Evolutionary conservation across 2,797 vertebrate genomes (phyloP).

Genomic region (Hyperoplus lanceolatus): DNA sequence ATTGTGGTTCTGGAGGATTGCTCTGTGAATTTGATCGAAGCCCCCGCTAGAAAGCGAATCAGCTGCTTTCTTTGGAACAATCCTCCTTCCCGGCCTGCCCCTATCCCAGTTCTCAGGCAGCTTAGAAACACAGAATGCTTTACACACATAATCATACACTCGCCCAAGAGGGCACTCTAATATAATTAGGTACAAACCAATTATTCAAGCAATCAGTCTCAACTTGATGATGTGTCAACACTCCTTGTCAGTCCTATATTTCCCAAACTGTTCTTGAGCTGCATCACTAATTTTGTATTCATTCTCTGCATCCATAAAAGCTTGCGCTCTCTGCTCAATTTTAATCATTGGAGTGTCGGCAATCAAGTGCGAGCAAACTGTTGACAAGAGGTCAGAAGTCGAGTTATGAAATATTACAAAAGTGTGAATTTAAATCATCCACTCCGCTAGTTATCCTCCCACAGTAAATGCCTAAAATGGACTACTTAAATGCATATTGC

Average conservation of each 20-base stretch:
- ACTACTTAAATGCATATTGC: slow-evolving; percentile 57
- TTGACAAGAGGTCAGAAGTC: slow-evolving; percentile 74
- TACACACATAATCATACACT: slow-evolving; percentile 67
- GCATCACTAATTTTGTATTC: slow-evolving; percentile 74
- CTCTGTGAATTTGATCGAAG: slow-evolving; percentile 76
- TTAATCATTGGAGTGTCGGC: slow-evolving; percentile 61
- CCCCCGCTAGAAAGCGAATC: slow-evolving; percentile 65
- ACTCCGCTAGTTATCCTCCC: slow-evolving; percentile 64
- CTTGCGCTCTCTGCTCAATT: slow-evolving; percentile 62
- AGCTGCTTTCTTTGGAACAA: slow-evolving; percentile 54
- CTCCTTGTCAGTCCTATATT: slow-evolving; percentile 78
- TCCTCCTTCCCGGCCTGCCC: slow-evolving; percentile 26
- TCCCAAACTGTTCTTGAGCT: slow-evolving; percentile 78
- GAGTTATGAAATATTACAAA: slow-evolving; percentile 70
- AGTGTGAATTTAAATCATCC: slow-evolving; percentile 68
- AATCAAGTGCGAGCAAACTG: slow-evolving; percentile 61
- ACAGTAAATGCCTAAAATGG: slow-evolving; percentile 61
- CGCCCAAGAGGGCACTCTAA: slow-evolving; percentile 78
- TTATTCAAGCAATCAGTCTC: slow-evolving; percentile 84
- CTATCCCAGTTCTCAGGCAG: slow-evolving; percentile 36
- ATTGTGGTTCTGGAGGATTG: slow-evolving; percentile 76
- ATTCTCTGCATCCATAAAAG: slow-evolving; percentile 65
- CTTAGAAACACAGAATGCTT: slow-evolving; percentile 45
- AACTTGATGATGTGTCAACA: slow-evolving; percentile 84
- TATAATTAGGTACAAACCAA: slow-evolving; percentile 84